These are phyloP conservation scores for Harmothoe impar DNA, from an alignment of 2,888 invertebrate genomes.

Conservation along the genomic window DNA sequence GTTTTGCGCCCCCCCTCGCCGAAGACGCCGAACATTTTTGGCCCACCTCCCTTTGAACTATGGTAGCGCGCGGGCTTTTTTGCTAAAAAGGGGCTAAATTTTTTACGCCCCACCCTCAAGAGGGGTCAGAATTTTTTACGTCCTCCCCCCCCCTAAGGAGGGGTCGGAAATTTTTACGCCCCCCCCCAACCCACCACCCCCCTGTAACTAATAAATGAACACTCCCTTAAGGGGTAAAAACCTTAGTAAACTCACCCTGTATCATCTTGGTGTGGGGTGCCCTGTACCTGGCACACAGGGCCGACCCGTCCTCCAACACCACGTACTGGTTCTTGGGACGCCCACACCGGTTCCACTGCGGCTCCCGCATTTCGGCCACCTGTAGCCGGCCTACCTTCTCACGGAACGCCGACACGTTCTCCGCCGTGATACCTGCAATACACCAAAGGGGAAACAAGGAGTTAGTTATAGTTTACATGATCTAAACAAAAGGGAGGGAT, in stretches of 20 bases:
- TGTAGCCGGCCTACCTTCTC: conserved; percentile 69
- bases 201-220: no score
- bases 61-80: no score
- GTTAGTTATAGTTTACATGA: neutral
- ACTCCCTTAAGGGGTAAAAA: no score
- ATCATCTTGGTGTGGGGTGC: conserved; percentile 80
- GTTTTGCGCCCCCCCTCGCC: no score
- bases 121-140: no score
- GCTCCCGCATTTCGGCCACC: conserved; percentile 73
- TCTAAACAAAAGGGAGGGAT: neutral
- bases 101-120: no score
- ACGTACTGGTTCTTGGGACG: conserved; percentile 81
- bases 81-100: no score
- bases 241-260: conserved; percentile 80
- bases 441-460: neutral
- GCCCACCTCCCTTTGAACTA: no score
- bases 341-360: conserved; percentile 82
- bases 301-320: conserved; percentile 75
- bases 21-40: no score
- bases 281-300: conserved; percentile 81
- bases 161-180: no score
- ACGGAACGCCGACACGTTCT: conserved; percentile 71
- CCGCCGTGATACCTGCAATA: conserved; percentile 73
- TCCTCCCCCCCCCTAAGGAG: no score
- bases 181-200: no score